A percentile compares a stretch with the other conserved stretches of the same genome.
Evolutionary conservation across 2,113 vertebrate genomes (phyloP).

Genomic region (Sinosuthora webbiana): DNA sequence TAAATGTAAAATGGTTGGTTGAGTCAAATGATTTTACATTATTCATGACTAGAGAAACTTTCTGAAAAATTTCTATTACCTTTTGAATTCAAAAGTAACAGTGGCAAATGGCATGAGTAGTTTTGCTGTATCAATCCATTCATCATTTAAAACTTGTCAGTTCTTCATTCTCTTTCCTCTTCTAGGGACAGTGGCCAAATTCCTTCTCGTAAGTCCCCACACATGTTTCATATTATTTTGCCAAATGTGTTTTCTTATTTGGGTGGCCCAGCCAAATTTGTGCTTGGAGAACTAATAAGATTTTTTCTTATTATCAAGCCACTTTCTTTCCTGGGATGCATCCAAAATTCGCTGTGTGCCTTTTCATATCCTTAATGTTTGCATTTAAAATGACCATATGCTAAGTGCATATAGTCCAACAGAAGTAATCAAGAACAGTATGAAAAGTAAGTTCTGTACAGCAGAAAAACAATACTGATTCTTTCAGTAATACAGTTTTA

Average conservation of each 20-base stretch:
- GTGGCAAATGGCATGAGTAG: background rate
- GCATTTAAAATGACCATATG: conserved; percentile 42
- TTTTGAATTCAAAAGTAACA: conserved; percentile 27
- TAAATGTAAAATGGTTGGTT: background rate
- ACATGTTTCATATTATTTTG: conserved; percentile 10
- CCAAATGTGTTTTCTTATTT: conserved; percentile 28
- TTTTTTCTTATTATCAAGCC: conserved; percentile 24
- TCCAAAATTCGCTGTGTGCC: background rate
- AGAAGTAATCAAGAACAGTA: conserved; percentile 1
- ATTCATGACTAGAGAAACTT: background rate
- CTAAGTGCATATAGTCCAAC: background rate
- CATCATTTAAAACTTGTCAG: background rate
- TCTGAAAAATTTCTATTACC: background rate
- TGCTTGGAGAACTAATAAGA: background rate
- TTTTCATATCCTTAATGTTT: conserved; percentile 46
- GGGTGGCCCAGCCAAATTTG: background rate
- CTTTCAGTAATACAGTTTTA: background rate
- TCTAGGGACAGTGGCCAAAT: background rate
- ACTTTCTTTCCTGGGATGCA: background rate
- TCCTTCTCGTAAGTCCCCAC: background rate
- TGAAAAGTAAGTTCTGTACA: background rate
- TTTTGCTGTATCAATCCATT: background rate
- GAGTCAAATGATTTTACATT: background rate
- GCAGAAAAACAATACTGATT: background rate
- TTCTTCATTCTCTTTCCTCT: background rate